phyloP scores from a whole-genome alignment of 1,140 invertebrate species.

The Lerema accius region DNA sequence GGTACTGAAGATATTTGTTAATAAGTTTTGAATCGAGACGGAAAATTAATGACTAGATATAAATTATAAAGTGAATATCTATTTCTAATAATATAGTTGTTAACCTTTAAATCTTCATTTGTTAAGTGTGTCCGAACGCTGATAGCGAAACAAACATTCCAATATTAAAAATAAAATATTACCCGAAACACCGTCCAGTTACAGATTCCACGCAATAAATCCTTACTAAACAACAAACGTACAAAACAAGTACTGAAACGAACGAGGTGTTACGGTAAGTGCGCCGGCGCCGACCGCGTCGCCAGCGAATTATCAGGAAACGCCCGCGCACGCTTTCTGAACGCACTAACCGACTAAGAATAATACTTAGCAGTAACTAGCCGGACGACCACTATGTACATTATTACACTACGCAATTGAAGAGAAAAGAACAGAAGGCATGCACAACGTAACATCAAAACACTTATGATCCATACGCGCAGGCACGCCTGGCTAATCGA shows the following conservation, averaged over 20 bases:
- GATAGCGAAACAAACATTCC: no score
- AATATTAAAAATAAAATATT: no score
- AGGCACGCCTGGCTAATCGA: slow-evolving; percentile 26
- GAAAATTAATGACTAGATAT: no score
- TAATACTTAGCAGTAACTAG: slow-evolving; percentile 51
- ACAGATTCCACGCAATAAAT: slow-evolving; percentile 18
- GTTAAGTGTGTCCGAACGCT: no score
- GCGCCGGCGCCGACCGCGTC: slow-evolving; percentile 42
- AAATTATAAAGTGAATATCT: no score
- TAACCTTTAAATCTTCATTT: no score
- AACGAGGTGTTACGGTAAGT: slow-evolving; percentile 50
- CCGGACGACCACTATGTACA: slow-evolving; percentile 32
- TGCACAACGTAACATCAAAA: slow-evolving; percentile 22
- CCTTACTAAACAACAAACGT: slow-evolving; percentile 28
- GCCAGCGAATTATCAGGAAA: slow-evolving; percentile 53
- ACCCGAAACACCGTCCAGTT: no score
- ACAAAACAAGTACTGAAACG: slow-evolving; percentile 29
- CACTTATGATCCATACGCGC: slow-evolving; percentile 29
- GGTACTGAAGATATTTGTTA: no score
- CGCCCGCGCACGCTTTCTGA: slow-evolving; percentile 61
- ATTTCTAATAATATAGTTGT: no score
- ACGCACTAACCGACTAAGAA: slow-evolving; percentile 56
- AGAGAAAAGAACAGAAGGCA: slow-evolving; percentile 2
- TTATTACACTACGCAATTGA: slow-evolving; percentile 27
- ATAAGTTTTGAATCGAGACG: no score